Percentiles rank a stretch among this genome's conserved stretches.
Conservation (phyloP, 2,888 invertebrate species). For the Calephelis perditalis region DNA sequence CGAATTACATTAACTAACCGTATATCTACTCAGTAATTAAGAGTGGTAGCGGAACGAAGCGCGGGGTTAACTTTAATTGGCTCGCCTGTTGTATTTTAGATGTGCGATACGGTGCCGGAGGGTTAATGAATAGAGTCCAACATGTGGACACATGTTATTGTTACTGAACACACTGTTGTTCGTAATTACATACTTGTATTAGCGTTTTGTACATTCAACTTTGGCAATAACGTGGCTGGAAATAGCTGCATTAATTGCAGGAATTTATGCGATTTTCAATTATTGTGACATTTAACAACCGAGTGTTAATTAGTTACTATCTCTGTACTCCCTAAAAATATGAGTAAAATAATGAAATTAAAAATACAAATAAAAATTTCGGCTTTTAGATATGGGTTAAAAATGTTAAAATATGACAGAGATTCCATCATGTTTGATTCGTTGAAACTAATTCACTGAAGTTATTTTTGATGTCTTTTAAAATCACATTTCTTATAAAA, state of each 20-base stretch:
- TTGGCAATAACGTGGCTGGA: slow-evolving; percentile 18
- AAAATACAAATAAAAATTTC: too few relatives aligned
- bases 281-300: too few relatives aligned
- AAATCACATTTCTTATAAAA: too few relatives aligned
- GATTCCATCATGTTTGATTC: too few relatives aligned
- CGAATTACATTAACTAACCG: slow-evolving; percentile 70
- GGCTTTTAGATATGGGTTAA: too few relatives aligned
- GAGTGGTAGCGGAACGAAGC: slow-evolving; percentile 63
- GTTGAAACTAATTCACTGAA: too few relatives aligned
- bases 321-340: too few relatives aligned
- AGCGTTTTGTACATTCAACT: slow-evolving; percentile 14
- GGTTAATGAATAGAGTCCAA: slow-evolving; percentile 66
- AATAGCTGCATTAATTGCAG: slow-evolving; percentile 8
- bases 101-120: slow-evolving; percentile 57
- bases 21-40: slow-evolving; percentile 72
- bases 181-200: slow-evolving; percentile 49
- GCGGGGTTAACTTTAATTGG: slow-evolving; percentile 72
- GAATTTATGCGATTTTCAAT: too few relatives aligned
- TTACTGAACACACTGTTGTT: slow-evolving; percentile 47
- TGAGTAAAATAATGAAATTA: too few relatives aligned
- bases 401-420: too few relatives aligned
- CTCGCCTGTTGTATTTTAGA: slow-evolving; percentile 61
- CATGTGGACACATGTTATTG: slow-evolving; percentile 69
- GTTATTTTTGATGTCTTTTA: too few relatives aligned
- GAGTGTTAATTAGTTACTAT: too few relatives aligned